Percentiles rank a stretch among this genome's conserved stretches.
These are phyloP conservation scores for Thera britannica DNA, from an alignment of 2,888 invertebrate genomes.

Conservation along the genomic window DNA sequence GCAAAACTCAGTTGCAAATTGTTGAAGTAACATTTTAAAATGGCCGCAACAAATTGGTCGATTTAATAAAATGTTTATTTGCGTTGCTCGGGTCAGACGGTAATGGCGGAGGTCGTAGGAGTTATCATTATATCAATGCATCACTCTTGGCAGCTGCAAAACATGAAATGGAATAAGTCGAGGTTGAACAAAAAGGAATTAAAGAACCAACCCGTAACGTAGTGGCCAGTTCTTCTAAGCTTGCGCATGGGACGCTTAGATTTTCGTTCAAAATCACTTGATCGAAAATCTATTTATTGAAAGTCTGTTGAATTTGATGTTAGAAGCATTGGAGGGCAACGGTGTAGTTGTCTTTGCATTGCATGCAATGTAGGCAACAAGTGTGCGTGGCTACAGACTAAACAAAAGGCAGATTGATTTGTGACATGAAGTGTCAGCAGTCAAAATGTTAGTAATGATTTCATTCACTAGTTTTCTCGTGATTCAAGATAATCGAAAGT, in stretches of 20 bases:
- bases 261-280: background rate
- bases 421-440: slow-evolving; percentile 1
- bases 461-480: background rate
- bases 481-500: background rate
- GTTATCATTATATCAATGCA: slow-evolving; percentile 36
- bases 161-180: slow-evolving; percentile 17
- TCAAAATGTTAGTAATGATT: background rate
- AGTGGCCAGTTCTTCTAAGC: background rate
- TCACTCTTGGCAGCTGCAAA: slow-evolving; percentile 27
- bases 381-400: no score
- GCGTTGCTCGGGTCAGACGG: slow-evolving; percentile 29
- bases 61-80: slow-evolving; percentile 43
- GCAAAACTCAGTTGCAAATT: slow-evolving; percentile 36
- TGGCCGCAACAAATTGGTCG: slow-evolving; percentile 41
- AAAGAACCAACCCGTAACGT: background rate
- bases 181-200: background rate
- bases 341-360: no score
- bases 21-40: slow-evolving; percentile 32
- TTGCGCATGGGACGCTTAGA: background rate
- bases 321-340: no score
- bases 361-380: no score
- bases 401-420: background rate
- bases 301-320: no score
- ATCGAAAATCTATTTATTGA: no score
- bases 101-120: slow-evolving; percentile 33